Conservation (phyloP, 2,888 invertebrate species). For the Euspilapteryx auroguttella region DNA sequence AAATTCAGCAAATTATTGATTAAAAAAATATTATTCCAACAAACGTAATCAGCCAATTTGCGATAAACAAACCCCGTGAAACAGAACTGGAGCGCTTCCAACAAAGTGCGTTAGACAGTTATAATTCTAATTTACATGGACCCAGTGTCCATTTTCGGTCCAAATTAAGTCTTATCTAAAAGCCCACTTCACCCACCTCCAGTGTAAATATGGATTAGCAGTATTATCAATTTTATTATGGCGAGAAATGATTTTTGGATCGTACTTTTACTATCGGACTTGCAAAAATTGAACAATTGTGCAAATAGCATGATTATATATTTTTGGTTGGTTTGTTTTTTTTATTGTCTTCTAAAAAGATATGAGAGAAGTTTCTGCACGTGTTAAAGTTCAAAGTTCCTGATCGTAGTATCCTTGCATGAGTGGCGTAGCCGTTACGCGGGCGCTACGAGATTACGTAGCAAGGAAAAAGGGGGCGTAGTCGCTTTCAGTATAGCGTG, state of each 20-base stretch:
- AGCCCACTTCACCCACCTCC: conserved; percentile 44
- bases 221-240: conserved; percentile 46
- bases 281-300: conserved; percentile 32
- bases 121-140: no score
- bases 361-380: conserved; percentile 18
- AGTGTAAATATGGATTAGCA: conserved; percentile 49
- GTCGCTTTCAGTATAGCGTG: no score
- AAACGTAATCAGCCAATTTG: no score
- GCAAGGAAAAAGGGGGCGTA: no score
- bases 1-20: no score
- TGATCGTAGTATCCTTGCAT: not conserved
- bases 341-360: conserved; percentile 20
- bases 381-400: conserved; percentile 11
- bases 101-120: no score
- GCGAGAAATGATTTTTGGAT: conserved; percentile 31
- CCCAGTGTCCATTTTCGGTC: no score
- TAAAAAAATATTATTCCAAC: no score
- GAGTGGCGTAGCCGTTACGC: no score
- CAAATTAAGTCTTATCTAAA: conserved; percentile 44
- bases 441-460: no score
- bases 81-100: no score
- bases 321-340: conserved; percentile 13
- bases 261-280: conserved; percentile 16
- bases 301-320: conserved; percentile 25
- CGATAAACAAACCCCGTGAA: no score